phyloP scores from a whole-genome alignment of 2,113 vertebrate species.

The Spermophilus dauricus region DNA sequence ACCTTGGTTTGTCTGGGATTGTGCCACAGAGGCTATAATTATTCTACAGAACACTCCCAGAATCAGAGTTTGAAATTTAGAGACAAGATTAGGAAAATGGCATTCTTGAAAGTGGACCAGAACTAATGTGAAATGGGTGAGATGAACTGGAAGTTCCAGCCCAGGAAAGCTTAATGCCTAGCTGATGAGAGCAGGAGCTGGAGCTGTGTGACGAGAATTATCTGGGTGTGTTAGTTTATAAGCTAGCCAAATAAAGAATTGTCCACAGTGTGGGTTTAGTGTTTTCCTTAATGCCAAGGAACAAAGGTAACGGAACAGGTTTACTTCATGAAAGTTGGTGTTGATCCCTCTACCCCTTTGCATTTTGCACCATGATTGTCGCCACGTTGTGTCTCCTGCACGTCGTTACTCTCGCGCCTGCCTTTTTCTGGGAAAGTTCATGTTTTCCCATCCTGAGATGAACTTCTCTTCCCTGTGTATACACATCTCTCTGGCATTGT shows the following conservation, averaged over 20 bases:
- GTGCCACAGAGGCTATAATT: background rate
- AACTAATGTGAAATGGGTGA: background rate
- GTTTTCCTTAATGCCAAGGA: background rate
- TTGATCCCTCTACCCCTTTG: background rate
- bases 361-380: fast-evolving
- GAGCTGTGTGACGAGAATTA: background rate
- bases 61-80: slow-evolving; percentile 7
- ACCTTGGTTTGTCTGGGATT: background rate
- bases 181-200: background rate
- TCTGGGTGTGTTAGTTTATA: background rate
- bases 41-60: background rate
- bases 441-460: background rate
- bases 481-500: background rate
- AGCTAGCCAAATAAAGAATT: background rate
- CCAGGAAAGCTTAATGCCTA: background rate
- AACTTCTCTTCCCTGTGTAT: background rate
- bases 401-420: background rate
- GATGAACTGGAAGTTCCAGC: background rate
- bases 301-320: background rate
- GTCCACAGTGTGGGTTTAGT: too few species aligned
- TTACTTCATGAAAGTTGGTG: background rate
- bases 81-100: background rate
- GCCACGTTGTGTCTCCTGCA: background rate
- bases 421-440: background rate
- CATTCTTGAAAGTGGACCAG: background rate